Percentiles rank a stretch among this genome's conserved stretches.
These are phyloP conservation scores for Pectinophora gossypiella DNA, from an alignment of 1,140 invertebrate genomes.

Conservation along the genomic window DNA sequence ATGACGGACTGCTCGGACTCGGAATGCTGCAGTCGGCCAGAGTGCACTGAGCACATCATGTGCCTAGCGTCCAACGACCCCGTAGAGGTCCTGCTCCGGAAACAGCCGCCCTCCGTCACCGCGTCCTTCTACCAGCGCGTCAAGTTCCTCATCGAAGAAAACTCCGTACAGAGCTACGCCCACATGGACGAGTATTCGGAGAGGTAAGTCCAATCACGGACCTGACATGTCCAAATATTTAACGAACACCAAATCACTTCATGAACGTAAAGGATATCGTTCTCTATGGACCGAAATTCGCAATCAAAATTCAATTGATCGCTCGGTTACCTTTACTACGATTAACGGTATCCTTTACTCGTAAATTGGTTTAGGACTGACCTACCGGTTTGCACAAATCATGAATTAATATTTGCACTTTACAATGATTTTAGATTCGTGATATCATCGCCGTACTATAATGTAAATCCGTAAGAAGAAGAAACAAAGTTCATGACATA, in stretches of 20 bases:
- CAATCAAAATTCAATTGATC: neutral
- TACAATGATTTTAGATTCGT: slow-evolving; percentile 59
- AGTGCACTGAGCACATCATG: slow-evolving; percentile 93
- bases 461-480: slow-evolving; percentile 45
- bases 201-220: slow-evolving; percentile 85
- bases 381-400: slow-evolving; percentile 51
- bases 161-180: slow-evolving; percentile 98
- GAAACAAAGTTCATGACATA: slow-evolving; percentile 52
- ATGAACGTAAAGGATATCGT: slow-evolving; percentile 58
- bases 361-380: slow-evolving; percentile 46
- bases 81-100: slow-evolving; percentile 94
- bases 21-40: slow-evolving; percentile 91
- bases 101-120: slow-evolving; percentile 96
- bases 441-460: slow-evolving; percentile 56
- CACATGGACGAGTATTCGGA: slow-evolving; percentile 98
- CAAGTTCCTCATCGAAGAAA: slow-evolving; percentile 98
- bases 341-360: slow-evolving; percentile 50
- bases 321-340: neutral
- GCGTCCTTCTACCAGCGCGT: slow-evolving; percentile 98
- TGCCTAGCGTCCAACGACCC: slow-evolving; percentile 96
- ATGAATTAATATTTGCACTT: slow-evolving; percentile 64
- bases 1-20: slow-evolving; percentile 98
- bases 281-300: neutral
- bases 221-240: slow-evolving; percentile 13
- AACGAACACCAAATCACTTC: slow-evolving; percentile 60